Evolutionary conservation across 2,888 invertebrate species (phyloP), one percentile per base, ranked within the genome.

Genomic region (Synanthedon myopaeformis): DNA sequence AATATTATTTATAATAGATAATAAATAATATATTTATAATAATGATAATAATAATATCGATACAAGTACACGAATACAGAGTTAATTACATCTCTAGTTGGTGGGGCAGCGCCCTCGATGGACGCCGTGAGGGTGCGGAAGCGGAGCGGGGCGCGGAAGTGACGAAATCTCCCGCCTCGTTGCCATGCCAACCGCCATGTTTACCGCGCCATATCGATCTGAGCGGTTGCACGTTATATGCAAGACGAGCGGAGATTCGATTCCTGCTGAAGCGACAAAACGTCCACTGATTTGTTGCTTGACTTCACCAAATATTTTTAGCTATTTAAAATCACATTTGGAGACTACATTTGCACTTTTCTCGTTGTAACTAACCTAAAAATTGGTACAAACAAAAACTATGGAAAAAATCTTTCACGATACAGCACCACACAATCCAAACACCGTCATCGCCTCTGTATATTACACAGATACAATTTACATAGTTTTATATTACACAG

Each of bases 191-290:
- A 86, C 86, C 84, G 86, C 82, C 86, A 73, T 85, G 85, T 86
- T 86, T 85, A 82, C 85, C 77, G 74, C 84, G 82, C 76, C 83
- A 67, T 82, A 85, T 85, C 85, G 85, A 85, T 82, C 79, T 59
- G 58, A 58, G 28, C 60, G 66, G 63, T 60, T 67, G 70, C 74
- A 81, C 81, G 74, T 75, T 60, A 19, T 13, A 35, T 51, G 51
- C 23, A 49, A 49, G 49, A 35, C 35, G 35, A 35, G 35, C 35
- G 35, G 35, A 17, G 51, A 13, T 51, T 51, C 41, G 41, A 51
- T 51, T 51, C n/a, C 49, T 17, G 14, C 35, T 35, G 35, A 35
- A 45, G 6, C 35, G 35, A 35, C 35, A 10, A 35, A 35, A 35
- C 35, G 35, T 35, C 35, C 10, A 35, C 10, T 10, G 35, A 35